Evolutionary conservation across 92 coral and sea anemone species (phyloP), one percentile per base, ranked within the genome.

Genomic region (Pocillopora grandis): DNA sequence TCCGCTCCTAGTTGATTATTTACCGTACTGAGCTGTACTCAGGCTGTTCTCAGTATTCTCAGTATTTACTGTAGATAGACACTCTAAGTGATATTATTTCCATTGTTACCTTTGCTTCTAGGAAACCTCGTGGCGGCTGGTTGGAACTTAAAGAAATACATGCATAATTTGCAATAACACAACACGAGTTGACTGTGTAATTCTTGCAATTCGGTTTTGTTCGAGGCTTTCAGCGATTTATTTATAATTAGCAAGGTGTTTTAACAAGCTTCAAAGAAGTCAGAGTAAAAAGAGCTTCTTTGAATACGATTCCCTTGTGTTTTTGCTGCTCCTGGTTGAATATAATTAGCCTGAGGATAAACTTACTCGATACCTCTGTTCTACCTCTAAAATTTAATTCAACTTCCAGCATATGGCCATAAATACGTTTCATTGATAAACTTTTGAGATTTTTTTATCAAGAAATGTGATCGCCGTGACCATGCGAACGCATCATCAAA

Each of bases 61-160:
- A 42, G 52, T 42, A 7, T 42, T 42, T 42, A 42, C 31, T 27
- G 31, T 27, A 27, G 31, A 27, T 27, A 27, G 31, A 27, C 31
- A 27, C 31, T 27, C 31, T 27, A 27, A 42, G 52, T 66, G 70
- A 9, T 20, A n/a, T 66, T 21, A 66, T 0, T 5, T 68, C 11
- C 36, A 31, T 4, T 2, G 35, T 35, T 9, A 3, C 42, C 55
- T 70, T 35, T 23, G 52, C 15, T 42, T 37, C 75, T 70, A 35
- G 75, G 75, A 70, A 3, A 70, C 75, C 75, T 36, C 75, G 75
- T 70, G 75, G 57, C 15, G 4, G 57, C 75, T 70, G 75, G 75
- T 70, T 37, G 75, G 21, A 70, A 70, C 57, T 14, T 70, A 14
- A 42, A 70, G 15, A 70, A 35, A 70, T 70, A 55, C 17, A 16